These are phyloP conservation scores for Coelopa frigida DNA, from an alignment of 1,140 invertebrate species.

Conservation along the genomic window DNA sequence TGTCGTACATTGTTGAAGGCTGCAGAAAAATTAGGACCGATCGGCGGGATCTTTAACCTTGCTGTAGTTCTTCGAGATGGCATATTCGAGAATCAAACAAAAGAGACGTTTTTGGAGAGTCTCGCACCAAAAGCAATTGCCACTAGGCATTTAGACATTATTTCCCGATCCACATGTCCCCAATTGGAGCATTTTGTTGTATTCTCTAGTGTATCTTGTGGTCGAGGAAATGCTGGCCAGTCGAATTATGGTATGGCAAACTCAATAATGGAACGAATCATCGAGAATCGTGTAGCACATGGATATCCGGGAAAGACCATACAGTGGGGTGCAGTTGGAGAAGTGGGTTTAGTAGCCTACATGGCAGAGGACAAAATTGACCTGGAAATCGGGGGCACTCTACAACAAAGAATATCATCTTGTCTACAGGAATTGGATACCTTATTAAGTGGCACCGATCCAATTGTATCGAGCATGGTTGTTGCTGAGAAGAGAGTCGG, in stretches of 20 bases:
- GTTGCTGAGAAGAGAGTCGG: constrained; percentile 62
- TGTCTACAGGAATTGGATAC: constrained; percentile 63
- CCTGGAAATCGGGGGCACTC: constrained; percentile 67
- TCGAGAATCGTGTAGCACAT: constrained; percentile 49
- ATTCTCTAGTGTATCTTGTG: constrained; percentile 84
- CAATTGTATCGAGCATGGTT: constrained; percentile 71
- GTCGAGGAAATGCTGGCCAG: constrained; percentile 81
- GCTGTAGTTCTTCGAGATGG: constrained; percentile 62
- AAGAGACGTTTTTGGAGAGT: constrained; percentile 51
- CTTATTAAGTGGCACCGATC: constrained; percentile 57
- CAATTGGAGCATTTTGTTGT: constrained; percentile 59
- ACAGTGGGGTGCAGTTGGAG: constrained; percentile 65
- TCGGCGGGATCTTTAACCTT: constrained; percentile 77
- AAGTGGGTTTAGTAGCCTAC: constrained; percentile 70
- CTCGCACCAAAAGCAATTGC: constrained; percentile 55
- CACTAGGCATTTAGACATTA: constrained; percentile 54
- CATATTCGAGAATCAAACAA: constrained; percentile 57
- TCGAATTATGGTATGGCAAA: constrained; percentile 78
- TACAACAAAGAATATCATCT: constrained; percentile 74
- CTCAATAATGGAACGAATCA: constrained; percentile 66
- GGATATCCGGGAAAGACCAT: constrained; percentile 60
- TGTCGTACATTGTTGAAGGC: constrained; percentile 56
- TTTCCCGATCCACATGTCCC: constrained; percentile 53
- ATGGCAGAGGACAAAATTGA: constrained; percentile 74
- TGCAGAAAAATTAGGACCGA: constrained; percentile 54